These are phyloP conservation scores for Siniperca knerii DNA, from an alignment of 2,113 vertebrate genomes.

Conservation along the genomic window DNA sequence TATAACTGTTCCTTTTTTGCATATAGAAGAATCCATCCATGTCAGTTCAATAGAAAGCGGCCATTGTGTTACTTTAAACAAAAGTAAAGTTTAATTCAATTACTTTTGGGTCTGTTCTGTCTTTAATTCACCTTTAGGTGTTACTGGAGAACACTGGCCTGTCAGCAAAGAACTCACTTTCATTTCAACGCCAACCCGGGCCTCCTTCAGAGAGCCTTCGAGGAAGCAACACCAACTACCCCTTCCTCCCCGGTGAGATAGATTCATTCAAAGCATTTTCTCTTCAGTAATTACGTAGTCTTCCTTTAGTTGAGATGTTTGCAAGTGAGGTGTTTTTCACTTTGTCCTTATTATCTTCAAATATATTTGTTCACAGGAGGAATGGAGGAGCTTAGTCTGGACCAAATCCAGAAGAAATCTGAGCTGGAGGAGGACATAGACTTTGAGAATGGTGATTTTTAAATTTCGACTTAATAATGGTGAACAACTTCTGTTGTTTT, in stretches of 20 bases:
- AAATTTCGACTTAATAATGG: background rate
- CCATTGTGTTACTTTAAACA: background rate
- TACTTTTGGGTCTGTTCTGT: background rate
- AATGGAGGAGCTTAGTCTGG: slow-evolving; percentile 91
- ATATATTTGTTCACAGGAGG: slow-evolving; percentile 81
- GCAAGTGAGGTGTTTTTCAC: background rate
- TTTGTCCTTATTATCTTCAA: background rate
- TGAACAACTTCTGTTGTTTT: background rate
- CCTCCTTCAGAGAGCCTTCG: slow-evolving; percentile 88
- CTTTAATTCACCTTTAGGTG: slow-evolving; percentile 75
- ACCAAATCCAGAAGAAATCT: slow-evolving; percentile 85
- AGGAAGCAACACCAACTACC: slow-evolving; percentile 92
- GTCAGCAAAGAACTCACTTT: slow-evolving; percentile 91
- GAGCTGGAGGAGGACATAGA: slow-evolving; percentile 89
- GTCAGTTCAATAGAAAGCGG: background rate
- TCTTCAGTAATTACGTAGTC: background rate
- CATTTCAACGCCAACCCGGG: slow-evolving; percentile 89
- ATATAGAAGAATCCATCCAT: background rate
- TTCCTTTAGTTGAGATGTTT: background rate
- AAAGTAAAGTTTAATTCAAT: background rate
- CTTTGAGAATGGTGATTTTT: slow-evolving; percentile 88
- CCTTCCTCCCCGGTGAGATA: slow-evolving; percentile 89
- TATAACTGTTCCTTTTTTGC: background rate
- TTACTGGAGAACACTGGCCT: slow-evolving; percentile 88
- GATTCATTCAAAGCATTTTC: background rate